phyloP scores from a whole-genome alignment of 2,888 invertebrate genomes.

The Hartigia nigra region DNA sequence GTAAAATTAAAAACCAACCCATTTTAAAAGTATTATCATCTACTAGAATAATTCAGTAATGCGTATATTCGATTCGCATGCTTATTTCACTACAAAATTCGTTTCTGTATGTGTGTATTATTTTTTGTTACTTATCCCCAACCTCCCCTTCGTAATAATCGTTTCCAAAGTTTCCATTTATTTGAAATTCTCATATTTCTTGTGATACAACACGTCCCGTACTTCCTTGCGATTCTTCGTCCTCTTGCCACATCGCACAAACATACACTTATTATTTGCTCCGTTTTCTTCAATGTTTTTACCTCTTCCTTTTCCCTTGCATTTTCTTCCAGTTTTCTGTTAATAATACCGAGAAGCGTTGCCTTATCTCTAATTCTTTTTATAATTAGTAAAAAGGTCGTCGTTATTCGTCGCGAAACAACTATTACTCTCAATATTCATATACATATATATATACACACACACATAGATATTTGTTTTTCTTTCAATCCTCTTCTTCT shows the following conservation, averaged over 20 bases:
- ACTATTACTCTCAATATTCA: slow-evolving; percentile 44
- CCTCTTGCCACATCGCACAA: slow-evolving; percentile 27
- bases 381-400: slow-evolving; percentile 60
- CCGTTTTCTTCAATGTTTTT: neutral
- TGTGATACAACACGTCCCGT: neutral
- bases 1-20: slow-evolving; percentile 45
- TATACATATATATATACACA: neutral
- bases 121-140: slow-evolving; percentile 33
- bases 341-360: slow-evolving; percentile 52
- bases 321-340: slow-evolving; percentile 32
- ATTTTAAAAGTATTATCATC: slow-evolving; percentile 47
- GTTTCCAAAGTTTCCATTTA: neutral
- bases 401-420: slow-evolving; percentile 52
- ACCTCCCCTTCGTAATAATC: neutral
- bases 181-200: neutral
- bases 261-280: slow-evolving; percentile 26
- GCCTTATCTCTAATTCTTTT: slow-evolving; percentile 47
- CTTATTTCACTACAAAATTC: slow-evolving; percentile 44
- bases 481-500: neutral
- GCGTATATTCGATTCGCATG: slow-evolving; percentile 54
- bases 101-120: slow-evolving; percentile 50
- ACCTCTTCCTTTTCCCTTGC: slow-evolving; percentile 48
- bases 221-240: neutral
- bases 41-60: slow-evolving; percentile 51
- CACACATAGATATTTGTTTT: neutral